Percentiles rank a stretch among this genome's conserved stretches.
These are phyloP conservation scores for Phalloptychus januarius DNA, from an alignment of 2,797 vertebrate genomes.

Conservation along the genomic window DNA sequence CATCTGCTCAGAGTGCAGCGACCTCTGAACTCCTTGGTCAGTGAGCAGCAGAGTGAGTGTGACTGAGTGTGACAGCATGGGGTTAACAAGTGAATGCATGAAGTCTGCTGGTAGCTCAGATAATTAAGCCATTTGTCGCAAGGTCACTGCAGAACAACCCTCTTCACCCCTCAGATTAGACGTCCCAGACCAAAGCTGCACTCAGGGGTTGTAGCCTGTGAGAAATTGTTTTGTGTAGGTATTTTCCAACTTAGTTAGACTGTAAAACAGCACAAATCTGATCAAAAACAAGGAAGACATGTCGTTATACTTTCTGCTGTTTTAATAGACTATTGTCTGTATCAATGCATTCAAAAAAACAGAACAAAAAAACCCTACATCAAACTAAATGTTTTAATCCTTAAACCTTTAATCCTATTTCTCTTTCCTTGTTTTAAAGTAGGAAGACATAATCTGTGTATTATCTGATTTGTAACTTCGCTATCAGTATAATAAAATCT, in stretches of 20 bases:
- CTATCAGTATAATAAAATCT: background rate
- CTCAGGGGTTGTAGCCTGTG: background rate
- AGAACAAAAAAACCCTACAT: background rate
- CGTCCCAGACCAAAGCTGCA: conserved; percentile 32
- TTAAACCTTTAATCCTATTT: background rate
- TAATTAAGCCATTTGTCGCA: conserved; percentile 77
- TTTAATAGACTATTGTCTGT: background rate
- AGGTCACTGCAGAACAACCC: conserved; percentile 57
- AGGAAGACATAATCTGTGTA: background rate
- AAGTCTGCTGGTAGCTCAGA: conserved; percentile 53
- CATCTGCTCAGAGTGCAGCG: conserved; percentile 40
- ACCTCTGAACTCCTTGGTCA: conserved; percentile 57
- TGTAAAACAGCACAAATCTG: background rate
- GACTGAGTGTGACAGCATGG: conserved; percentile 60
- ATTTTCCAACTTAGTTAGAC: background rate
- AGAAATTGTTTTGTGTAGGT: background rate
- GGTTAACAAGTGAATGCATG: conserved; percentile 74
- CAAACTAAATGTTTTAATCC: background rate
- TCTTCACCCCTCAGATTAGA: background rate
- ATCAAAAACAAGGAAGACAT: background rate
- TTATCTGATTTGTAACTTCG: background rate
- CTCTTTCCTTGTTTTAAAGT: background rate
- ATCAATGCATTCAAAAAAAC: background rate
- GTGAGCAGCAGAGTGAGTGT: conserved; percentile 60
- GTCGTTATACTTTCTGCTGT: background rate